Percentiles rank a stretch among this genome's conserved stretches.
These are phyloP conservation scores for Macropis europaea DNA, from an alignment of 2,888 invertebrate genomes.

Conservation along the genomic window DNA sequence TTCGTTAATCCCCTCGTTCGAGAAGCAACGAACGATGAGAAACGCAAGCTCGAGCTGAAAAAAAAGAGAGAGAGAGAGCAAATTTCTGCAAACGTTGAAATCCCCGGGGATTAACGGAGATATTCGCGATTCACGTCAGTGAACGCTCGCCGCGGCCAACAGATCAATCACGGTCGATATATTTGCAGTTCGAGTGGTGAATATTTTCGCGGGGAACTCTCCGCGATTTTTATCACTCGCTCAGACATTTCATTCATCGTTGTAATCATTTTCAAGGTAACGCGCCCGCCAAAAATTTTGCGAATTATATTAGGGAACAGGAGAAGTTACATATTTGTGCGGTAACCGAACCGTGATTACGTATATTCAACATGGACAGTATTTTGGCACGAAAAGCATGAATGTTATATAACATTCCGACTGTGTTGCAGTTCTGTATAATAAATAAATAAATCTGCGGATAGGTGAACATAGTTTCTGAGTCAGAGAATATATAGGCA, in stretches of 20 bases:
- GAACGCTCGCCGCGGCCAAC: not conserved
- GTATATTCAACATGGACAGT: too few species aligned
- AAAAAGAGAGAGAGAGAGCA: too few species aligned
- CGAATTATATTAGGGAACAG: too few species aligned
- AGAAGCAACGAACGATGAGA: not conserved
- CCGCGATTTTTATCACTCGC: not conserved
- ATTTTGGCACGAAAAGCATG: too few species aligned
- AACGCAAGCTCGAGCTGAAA: not conserved
- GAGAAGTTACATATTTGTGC: slow-evolving; percentile 55
- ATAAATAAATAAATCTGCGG: too few species aligned
- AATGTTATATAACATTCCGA: too few species aligned
- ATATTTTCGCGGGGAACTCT: not conserved
- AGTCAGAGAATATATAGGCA: too few species aligned
- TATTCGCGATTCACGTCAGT: not conserved
- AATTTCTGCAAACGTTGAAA: not conserved
- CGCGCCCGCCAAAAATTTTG: slow-evolving; percentile 38
- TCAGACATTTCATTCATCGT: not conserved
- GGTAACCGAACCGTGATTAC: slow-evolving; percentile 22
- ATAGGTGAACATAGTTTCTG: too few species aligned
- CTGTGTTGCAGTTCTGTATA: too few species aligned
- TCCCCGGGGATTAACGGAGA: not conserved
- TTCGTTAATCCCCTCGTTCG: not conserved
- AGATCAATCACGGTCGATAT: slow-evolving; percentile 3
- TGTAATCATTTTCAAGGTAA: not conserved
- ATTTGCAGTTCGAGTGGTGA: not conserved